Conservation (phyloP, 2,888 invertebrate species). For the Noctua fimbriata region DNA sequence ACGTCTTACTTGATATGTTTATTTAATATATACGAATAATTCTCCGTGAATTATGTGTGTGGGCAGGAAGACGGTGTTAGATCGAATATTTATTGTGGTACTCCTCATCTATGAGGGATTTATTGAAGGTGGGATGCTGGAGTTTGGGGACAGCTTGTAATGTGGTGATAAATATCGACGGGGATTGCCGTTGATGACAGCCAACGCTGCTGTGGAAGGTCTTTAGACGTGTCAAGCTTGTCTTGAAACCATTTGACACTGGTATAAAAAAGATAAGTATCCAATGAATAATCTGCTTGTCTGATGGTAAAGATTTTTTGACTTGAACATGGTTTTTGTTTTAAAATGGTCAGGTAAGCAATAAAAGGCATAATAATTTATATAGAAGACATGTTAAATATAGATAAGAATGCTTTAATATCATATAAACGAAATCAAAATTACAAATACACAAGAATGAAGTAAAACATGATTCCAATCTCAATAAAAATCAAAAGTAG, state of each 20-base stretch:
- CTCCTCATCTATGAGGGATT: constrained; percentile 85
- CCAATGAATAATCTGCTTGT: constrained; percentile 47
- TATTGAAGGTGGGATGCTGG: constrained; percentile 75
- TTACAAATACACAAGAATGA: constrained; percentile 16
- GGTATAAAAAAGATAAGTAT: constrained; percentile 52
- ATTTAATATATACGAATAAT: constrained; percentile 89
- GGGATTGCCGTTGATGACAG: constrained; percentile 60
- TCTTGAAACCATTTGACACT: constrained; percentile 45
- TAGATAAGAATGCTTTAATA: background rate
- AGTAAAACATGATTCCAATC: constrained; percentile 14
- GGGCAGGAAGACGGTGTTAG: constrained; percentile 88
- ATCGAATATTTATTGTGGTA: constrained; percentile 88
- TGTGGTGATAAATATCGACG: constrained; percentile 64
- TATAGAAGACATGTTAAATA: background rate
- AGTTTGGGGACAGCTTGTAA: constrained; percentile 61
- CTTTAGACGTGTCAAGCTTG: constrained; percentile 48
- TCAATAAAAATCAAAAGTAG: constrained; percentile 25
- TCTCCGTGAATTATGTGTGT: constrained; percentile 87
- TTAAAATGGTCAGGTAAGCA: constrained; percentile 23
- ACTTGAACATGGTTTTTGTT: constrained; percentile 48
- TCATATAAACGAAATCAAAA: constrained; percentile 15
- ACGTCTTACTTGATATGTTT: constrained; percentile 87
- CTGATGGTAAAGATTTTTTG: constrained; percentile 45
- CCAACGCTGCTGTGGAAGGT: constrained; percentile 57
- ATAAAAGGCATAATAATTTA: constrained; percentile 24